These are phyloP conservation scores for Iphiclides podalirius DNA, from an alignment of 2,888 invertebrate genomes.

Conservation along the genomic window DNA sequence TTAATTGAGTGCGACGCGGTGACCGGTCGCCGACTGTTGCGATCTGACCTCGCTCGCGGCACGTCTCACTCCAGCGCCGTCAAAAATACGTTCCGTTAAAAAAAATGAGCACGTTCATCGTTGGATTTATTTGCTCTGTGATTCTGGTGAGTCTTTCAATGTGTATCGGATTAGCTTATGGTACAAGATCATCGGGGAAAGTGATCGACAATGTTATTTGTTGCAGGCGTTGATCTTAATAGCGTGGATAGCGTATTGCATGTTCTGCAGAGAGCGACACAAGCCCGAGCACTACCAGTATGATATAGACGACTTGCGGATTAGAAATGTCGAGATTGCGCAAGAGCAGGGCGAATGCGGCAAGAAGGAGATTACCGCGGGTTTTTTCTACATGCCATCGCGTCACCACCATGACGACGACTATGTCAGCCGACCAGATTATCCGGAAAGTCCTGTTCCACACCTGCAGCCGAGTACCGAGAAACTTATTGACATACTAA, in stretches of 20 bases:
- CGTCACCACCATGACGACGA: constrained; percentile 53
- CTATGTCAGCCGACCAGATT: constrained; percentile 61
- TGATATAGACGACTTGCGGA: constrained; percentile 54
- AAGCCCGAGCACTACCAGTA: constrained; percentile 57
- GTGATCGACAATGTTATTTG: no score
- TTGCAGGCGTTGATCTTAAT: constrained; percentile 58
- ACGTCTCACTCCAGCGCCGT: constrained; percentile 43
- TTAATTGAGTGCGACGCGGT: constrained; percentile 61
- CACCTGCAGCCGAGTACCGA: constrained; percentile 48
- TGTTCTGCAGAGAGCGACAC: constrained; percentile 66
- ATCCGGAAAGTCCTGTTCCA: constrained; percentile 58
- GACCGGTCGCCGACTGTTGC: constrained; percentile 50
- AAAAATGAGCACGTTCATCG: constrained; percentile 55
- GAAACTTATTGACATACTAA: constrained; percentile 55
- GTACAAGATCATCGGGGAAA: no score
- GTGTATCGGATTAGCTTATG: no score
- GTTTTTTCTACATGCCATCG: constrained; percentile 60
- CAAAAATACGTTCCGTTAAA: constrained; percentile 25
- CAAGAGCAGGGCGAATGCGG: constrained; percentile 42
- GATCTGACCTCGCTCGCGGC: constrained; percentile 55
- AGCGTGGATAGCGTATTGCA: constrained; percentile 65
- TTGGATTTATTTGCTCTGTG: constrained; percentile 61
- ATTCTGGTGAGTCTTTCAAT: constrained; percentile 62
- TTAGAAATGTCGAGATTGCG: constrained; percentile 45
- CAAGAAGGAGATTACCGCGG: constrained; percentile 49